Evolutionary conservation across 2,888 invertebrate genomes (phyloP), one percentile per base, ranked within the genome.

Genomic region (Cosmorhoe ocellata): DNA sequence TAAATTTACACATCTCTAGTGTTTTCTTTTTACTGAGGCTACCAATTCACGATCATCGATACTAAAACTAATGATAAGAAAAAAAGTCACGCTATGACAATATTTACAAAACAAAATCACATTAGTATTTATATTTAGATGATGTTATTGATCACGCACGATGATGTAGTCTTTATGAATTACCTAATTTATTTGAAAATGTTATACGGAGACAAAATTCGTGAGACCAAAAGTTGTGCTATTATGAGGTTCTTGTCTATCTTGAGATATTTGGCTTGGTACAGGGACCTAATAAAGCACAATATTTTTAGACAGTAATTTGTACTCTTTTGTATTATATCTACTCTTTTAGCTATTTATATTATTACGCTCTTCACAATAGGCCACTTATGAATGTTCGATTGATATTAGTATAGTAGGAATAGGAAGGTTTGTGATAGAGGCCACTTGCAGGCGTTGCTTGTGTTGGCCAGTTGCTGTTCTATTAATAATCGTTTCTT

Each of bases 391-490:
- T 6, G n/a, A 28, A 1, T 44, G n/a, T 38, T 66, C 66, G 70
- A 76, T 71, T 74, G 76, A 77, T 79, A 75, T 75, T 75, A 69
- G 64, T 31, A 4, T 58, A 34, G 49, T 62, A 64, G 67, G 57
- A 59, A 64, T 71, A 69, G 66, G 64, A 64, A 69, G 69, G 68
- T 69, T 74, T 76, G 74, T 76, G 75, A 76, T 77, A 76, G 69
- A 67, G 60, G 69, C 62, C 69, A 67, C 67, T 59, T 61, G 33
- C 60, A 47, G n/a, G 59, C 24, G 24, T 56, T 54, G 45, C 50
- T 63, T 56, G 28, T 51, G 51, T 49, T 56, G 50, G 56, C 56
- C 66, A 54, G 50, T 56, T 61, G 60, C 55, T 59, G 56, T 64
- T 59, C 59, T 44, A 61, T 60, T 60, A 57, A 26, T 66, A 64